Percentiles rank a stretch among this genome's conserved stretches.
Conservation (phyloP, 2,888 invertebrate genomes). For the Chironomus tentans region DNA sequence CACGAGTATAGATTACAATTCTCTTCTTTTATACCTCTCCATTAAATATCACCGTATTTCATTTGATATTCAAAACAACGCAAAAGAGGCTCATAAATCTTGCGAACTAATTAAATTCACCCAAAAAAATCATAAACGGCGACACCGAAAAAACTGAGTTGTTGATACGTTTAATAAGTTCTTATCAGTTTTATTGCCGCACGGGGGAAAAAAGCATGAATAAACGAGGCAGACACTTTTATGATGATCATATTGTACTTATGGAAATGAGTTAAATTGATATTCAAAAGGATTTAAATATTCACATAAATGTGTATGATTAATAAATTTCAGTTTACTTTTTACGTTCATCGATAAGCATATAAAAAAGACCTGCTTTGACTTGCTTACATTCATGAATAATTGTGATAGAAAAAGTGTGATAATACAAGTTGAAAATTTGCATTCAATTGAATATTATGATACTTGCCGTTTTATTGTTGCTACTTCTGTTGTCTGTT, state of each 20-base stretch:
- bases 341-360: neutral
- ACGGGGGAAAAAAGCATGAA: neutral
- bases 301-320: too few relatives aligned
- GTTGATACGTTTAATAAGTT: constrained; percentile 13
- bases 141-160: neutral
- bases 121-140: neutral
- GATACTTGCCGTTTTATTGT: neutral
- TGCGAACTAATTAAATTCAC: neutral
- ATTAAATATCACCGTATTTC: neutral
- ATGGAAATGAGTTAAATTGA: neutral
- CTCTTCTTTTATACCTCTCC: neutral
- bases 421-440: constrained; percentile 8
- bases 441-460: neutral
- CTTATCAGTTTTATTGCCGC: constrained; percentile 15
- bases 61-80: neutral
- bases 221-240: neutral
- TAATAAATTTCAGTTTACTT: too few relatives aligned
- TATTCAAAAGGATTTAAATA: neutral
- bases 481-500: too few relatives aligned
- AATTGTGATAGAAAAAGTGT: constrained; percentile 3
- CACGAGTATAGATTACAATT: neutral
- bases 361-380: neutral
- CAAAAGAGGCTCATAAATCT: neutral
- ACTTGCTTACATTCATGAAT: neutral
- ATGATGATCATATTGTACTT: neutral